Evolutionary conservation across 2,797 vertebrate genomes (phyloP).

Genomic region (Caiman crocodilus): DNA sequence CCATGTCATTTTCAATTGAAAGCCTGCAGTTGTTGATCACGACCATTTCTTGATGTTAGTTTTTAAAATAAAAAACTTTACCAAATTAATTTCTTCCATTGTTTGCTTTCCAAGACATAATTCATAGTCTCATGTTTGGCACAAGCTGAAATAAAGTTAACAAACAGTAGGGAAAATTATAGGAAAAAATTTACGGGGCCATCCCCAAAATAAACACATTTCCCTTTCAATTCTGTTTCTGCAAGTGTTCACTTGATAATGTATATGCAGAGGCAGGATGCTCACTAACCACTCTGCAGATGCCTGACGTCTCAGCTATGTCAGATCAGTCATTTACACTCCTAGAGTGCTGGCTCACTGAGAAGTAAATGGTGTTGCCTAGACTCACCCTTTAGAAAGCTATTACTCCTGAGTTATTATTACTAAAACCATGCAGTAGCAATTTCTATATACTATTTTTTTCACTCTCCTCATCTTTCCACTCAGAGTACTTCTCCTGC

Average conservation of each 20-base stretch:
- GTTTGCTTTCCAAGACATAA: slow-evolving; percentile 36
- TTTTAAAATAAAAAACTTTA: slow-evolving; percentile 53
- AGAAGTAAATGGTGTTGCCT: slow-evolving; percentile 32
- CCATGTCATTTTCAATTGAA: slow-evolving; percentile 36
- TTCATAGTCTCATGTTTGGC: slow-evolving; percentile 49
- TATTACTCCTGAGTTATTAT: slow-evolving; percentile 32
- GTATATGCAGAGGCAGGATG: neutral
- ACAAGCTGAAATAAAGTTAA: slow-evolving; percentile 45
- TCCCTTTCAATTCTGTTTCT: slow-evolving; percentile 29
- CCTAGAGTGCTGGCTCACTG: neutral
- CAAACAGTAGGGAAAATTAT: slow-evolving; percentile 53
- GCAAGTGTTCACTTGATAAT: slow-evolving; percentile 16
- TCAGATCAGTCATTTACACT: slow-evolving; percentile 20
- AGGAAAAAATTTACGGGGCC: slow-evolving; percentile 34
- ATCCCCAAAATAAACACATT: slow-evolving; percentile 48
- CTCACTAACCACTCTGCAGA: slow-evolving; percentile 38
- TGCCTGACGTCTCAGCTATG: slow-evolving; percentile 30
- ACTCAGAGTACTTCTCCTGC: slow-evolving; percentile 50
- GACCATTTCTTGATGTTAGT: neutral
- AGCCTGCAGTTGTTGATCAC: slow-evolving; percentile 42
- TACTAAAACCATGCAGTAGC: slow-evolving; percentile 7
- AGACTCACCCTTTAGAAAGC: slow-evolving; percentile 28
- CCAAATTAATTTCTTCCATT: slow-evolving; percentile 42
- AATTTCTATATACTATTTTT: slow-evolving; percentile 32
- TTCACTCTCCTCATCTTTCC: slow-evolving; percentile 28